Evolutionary conservation across 2,888 invertebrate genomes (phyloP), one percentile per base, ranked within the genome.

Genomic region (Leistus spinibarbis): DNA sequence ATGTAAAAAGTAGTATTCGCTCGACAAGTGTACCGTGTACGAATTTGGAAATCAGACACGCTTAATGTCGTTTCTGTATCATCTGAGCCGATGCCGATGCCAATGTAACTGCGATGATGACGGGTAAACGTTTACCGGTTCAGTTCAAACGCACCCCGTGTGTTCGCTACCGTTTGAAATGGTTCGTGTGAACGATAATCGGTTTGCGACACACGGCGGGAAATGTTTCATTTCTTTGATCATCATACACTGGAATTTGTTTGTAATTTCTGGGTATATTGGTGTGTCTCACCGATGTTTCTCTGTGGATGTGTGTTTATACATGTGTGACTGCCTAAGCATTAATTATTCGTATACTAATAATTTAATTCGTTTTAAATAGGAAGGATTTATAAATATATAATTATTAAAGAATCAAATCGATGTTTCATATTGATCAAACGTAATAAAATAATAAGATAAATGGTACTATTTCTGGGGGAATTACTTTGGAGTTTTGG

Each of bases 51-150:
- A 60, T 60, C 60, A 60, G 60, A 20, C 60, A 22, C 17, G 19
- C 17, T 19, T 56, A 56, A 56, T 56, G 60, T 60, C 17, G 60
- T 60, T 16, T 60, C 60, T 16, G 22, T 60, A 60, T 56, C 56
- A 56, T 56, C 56, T 19, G 60, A 10, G 22, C 60, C 10, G 60
- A 10, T 54, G 54, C 17, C 54, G 54, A 54, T 54, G 17, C 13
- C 54, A 54, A 54, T 16, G 54, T 54, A 53, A 10, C 9, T 54
- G 17, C 54, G 17, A 5, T 40, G 16, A 19, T 19, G 19, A 20
- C 20, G 60, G 20, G 60, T 60, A 9, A 40, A 19, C 60, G 60
- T 60, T 60, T 60, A 60, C 60, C 60, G 60, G 60, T 60, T 60
- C 60, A 60, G 22, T 20, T 7, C n/a, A 20, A 40, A 40, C 7